phyloP scores from a whole-genome alignment of 2,113 vertebrate species.

The Rhinichthys klamathensis region DNA sequence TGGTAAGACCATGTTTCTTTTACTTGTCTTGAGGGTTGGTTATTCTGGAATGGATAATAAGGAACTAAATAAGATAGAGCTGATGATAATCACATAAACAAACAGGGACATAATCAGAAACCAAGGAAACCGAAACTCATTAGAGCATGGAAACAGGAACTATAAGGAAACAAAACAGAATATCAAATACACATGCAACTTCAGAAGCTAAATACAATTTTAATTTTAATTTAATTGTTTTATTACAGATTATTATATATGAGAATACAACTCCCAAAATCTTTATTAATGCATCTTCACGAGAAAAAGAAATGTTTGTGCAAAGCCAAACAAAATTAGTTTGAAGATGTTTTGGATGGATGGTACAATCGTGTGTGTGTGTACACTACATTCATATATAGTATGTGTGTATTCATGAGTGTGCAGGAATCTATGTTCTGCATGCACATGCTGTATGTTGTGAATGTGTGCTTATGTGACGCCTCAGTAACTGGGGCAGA shows the following conservation, averaged over 20 bases:
- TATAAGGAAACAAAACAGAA: no score
- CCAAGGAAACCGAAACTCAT: no score
- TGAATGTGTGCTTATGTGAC: constrained; percentile 61
- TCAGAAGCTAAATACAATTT: not conserved
- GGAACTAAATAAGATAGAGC: no score
- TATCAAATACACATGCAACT: not conserved
- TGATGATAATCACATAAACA: no score
- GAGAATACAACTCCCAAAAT: not conserved
- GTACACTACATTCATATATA: not conserved
- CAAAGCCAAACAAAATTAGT: not conserved
- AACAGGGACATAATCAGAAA: no score
- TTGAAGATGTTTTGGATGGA: not conserved
- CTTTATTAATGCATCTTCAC: not conserved
- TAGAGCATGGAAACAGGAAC: no score
- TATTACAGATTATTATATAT: not conserved
- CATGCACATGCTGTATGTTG: constrained; percentile 39
- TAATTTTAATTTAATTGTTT: not conserved
- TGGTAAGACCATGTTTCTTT: no score
- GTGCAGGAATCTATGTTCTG: constrained; percentile 35
- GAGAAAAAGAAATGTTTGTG: not conserved
- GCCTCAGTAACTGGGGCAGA: constrained; percentile 85
- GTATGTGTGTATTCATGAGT: not conserved
- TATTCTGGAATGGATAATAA: no score
- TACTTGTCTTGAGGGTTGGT: no score
- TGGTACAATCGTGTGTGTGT: not conserved